phyloP scores from a whole-genome alignment of 2,113 vertebrate species.

The Pelvicachromis taeniatus region DNA sequence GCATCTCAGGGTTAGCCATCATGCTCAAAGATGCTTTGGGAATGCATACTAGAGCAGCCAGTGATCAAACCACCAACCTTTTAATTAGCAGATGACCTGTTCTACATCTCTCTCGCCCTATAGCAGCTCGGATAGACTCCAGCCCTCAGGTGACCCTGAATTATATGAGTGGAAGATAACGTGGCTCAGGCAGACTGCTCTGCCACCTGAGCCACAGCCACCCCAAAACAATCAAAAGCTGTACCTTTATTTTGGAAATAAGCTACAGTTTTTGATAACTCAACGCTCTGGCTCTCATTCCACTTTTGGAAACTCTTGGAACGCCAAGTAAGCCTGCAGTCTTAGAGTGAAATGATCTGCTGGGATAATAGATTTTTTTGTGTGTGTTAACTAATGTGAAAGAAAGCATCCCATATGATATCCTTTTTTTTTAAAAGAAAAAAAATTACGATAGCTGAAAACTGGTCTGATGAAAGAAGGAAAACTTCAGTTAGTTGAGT shows the following conservation, averaged over 20 bases:
- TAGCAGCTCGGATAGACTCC: neutral
- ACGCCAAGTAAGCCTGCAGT: neutral
- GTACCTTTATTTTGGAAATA: neutral
- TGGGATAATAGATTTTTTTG: neutral
- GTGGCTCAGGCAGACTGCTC: rapidly evolving
- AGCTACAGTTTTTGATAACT: neutral
- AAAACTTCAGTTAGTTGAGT: neutral
- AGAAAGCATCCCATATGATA: neutral
- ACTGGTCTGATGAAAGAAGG: neutral
- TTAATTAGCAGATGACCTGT: neutral
- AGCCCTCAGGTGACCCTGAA: neutral
- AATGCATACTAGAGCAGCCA: neutral
- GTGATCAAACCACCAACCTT: neutral
- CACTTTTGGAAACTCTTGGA: neutral
- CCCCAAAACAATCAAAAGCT: rapidly evolving
- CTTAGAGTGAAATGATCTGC: neutral
- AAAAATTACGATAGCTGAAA: neutral
- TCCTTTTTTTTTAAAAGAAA: neutral
- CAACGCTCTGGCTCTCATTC: neutral
- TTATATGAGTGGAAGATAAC: neutral
- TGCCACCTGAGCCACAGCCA: neutral
- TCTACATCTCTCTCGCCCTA: neutral
- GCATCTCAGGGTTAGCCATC: neutral
- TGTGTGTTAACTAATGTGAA: neutral
- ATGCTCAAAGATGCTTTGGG: neutral